A percentile compares a stretch with the other conserved stretches of the same genome.
Evolutionary conservation across 2,797 vertebrate genomes (phyloP).

Genomic region (Peromyscus eremicus): DNA sequence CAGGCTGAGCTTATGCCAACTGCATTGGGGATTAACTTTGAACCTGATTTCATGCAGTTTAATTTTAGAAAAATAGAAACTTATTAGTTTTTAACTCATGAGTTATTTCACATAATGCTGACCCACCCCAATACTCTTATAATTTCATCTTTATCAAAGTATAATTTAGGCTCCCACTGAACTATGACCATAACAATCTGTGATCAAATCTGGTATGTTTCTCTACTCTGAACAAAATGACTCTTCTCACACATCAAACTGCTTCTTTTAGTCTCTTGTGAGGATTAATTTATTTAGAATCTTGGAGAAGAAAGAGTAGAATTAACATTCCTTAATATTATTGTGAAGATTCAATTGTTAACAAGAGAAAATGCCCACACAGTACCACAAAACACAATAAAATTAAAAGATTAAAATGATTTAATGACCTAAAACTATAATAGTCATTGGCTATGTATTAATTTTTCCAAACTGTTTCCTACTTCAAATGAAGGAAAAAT

Average conservation of each 20-base stretch:
- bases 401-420: conserved; percentile 19
- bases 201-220: background rate
- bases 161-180: background rate
- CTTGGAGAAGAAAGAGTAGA: background rate
- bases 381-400: background rate
- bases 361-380: background rate
- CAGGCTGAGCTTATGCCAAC: background rate
- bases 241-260: background rate
- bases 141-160: conserved; percentile 36
- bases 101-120: background rate
- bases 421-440: background rate
- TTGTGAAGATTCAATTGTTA: background rate
- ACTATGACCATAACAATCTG: background rate
- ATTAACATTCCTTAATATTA: background rate
- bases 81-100: background rate
- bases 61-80: background rate
- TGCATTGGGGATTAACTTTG: background rate
- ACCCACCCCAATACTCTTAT: background rate
- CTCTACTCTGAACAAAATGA: background rate
- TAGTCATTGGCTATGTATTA: background rate
- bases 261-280: background rate
- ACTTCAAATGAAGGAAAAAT: background rate
- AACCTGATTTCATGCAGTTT: background rate
- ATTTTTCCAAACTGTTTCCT: background rate
- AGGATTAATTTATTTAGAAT: background rate